A percentile compares a stretch with the other conserved stretches of the same genome.
These are phyloP conservation scores for Porphyrio hochstetteri DNA, from an alignment of 2,113 vertebrate genomes.

Conservation along the genomic window DNA sequence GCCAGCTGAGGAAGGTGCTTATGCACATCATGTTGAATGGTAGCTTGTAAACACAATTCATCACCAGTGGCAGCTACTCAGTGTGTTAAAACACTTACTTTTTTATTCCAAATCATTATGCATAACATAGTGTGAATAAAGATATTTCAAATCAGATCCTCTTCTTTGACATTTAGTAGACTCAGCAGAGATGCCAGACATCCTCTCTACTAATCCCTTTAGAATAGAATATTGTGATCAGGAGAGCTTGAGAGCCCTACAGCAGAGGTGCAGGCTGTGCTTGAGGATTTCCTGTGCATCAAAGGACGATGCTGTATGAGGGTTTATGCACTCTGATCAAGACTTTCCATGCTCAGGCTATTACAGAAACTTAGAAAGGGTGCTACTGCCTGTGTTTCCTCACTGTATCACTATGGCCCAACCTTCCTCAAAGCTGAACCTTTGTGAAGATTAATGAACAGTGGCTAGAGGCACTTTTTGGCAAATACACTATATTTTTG, in stretches of 20 bases:
- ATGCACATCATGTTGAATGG: not conserved
- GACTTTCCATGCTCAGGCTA: not conserved
- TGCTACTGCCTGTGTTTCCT: not conserved
- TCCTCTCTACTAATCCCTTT: not conserved
- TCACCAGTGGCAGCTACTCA: not conserved
- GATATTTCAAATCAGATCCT: not conserved
- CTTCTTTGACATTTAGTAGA: not conserved
- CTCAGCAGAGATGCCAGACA: not conserved
- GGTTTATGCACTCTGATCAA: not conserved
- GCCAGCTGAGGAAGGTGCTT: not conserved
- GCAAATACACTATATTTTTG: not conserved
- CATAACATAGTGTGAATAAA: not conserved
- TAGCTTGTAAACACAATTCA: not conserved
- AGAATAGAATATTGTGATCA: not conserved
- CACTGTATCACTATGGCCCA: not conserved
- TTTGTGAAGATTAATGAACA: not conserved
- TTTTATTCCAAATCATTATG: not conserved
- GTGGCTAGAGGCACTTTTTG: not conserved
- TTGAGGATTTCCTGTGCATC: not conserved
- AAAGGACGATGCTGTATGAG: rapidly evolving
- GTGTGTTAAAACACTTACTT: not conserved
- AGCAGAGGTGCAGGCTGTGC: not conserved
- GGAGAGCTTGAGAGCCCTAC: not conserved
- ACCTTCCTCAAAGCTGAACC: not conserved
- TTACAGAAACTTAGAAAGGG: not conserved